phyloP scores from a whole-genome alignment of 2,888 invertebrate genomes.

The Idaea dimidiata region DNA sequence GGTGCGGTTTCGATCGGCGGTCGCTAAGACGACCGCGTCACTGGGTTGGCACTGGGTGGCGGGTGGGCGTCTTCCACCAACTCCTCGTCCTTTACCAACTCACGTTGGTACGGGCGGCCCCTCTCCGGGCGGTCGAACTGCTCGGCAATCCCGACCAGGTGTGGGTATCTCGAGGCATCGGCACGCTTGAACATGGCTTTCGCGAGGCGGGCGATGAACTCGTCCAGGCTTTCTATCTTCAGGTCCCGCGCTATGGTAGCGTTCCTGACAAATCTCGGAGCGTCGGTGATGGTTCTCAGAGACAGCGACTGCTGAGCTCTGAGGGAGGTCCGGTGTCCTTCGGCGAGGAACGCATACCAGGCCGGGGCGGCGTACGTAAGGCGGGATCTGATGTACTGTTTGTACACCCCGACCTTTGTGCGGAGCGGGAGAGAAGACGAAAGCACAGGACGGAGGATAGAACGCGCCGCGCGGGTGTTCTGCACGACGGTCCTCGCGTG shows the following conservation, averaged over 20 bases:
- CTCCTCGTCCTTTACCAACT: no score
- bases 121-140: not conserved
- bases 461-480: not conserved
- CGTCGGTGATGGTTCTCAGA: no score
- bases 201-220: not conserved
- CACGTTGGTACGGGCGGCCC: not conserved
- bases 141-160: slow-evolving; percentile 4
- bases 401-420: slow-evolving; percentile 14
- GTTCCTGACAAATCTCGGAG: slow-evolving; percentile 14
- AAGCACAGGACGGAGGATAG: not conserved
- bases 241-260: slow-evolving; percentile 8
- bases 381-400: no score
- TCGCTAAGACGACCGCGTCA: not conserved
- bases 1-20: not conserved
- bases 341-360: no score
- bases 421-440: slow-evolving; percentile 12
- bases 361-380: no score
- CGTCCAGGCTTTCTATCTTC: slow-evolving; percentile 5
- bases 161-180: slow-evolving; percentile 1
- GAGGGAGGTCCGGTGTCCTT: no score
- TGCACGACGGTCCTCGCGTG: not conserved
- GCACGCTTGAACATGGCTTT: slow-evolving; percentile 5
- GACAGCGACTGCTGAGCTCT: no score
- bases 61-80: no score
- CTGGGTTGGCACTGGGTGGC: no score